Base-by-base conservation (phyloP, 2,113 vertebrate species). In the Silurus asotus region DNA sequence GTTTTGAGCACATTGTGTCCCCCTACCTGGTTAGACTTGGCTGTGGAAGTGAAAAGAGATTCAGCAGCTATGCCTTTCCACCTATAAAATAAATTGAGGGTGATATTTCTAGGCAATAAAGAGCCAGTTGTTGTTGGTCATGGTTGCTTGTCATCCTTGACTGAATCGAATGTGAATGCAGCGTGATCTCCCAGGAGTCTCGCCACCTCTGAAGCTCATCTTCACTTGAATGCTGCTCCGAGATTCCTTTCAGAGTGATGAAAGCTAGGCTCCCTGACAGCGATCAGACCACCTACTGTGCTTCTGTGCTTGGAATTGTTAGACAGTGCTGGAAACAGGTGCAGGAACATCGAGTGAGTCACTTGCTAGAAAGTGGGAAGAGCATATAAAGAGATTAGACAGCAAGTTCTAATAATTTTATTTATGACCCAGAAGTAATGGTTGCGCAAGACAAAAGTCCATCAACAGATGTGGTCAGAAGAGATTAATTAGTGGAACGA, bases 231-330 rank as follows among this genome's bases (percentile, higher is more conserved):
- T 58, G 56, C 28, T 80, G 8, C 28, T 4, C 17, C 61, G 25
- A 25, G 56, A 58, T 59, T 61, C 17, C 28, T 23, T 19, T 80
- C 58, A 61, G 78, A 37, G 78, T 80, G 78, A 80, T 80, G 78
- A 80, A 61, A 23, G 76, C 53, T 25, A 77, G 55, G 75, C 13
- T 56, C 13, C 6, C 75, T 78, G 53, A 78, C 75, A 78, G 51
- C 5, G 11, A 28, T 14, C n/a, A 78, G 75, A 61, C 56, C 28
- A 58, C 56, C 10, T 45, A 48, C 78, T n/a, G 58, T 3, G 78
- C 9, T 49, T 11, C 37, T 48, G 37, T 62, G 28, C 78, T 49
- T 45, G 78, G n/a, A 17, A 17, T 37, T 78, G 75, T 28, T 78
- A 28, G 75, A 78, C 53, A 17, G 14, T 78, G 75, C 53, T 78